Base-by-base conservation (phyloP, 2,113 vertebrate species). In the Astur gentilis region DNA sequence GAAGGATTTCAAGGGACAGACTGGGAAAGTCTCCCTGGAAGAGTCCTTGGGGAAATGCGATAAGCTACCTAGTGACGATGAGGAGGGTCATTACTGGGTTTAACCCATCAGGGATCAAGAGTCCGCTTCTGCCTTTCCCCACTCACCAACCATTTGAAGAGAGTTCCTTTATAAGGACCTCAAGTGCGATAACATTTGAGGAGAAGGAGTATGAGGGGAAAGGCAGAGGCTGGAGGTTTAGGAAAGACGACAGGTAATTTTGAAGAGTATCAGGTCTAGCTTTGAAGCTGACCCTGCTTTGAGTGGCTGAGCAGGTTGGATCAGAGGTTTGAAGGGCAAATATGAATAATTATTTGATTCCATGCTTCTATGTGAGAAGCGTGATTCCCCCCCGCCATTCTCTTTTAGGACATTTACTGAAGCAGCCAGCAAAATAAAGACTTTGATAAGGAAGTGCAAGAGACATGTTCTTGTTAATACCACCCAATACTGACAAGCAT, bases 241-340 rank as follows among this genome's bases (percentile, higher is more conserved):
- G 27, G 60, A 44, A 93, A 36, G 60, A 58, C 57, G 87, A 40
- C 12, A 79, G n/a, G 44, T 40, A 23, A 57, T 65, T 80, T 69
- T 72, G 72, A 77, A 94, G 36, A 80, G 44, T 23, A 61, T 6
- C 19, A 54, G 19, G 23, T 77, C 60, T 75, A 80, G 18, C 49
- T 95, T 83, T 93, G 76, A 83, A 83, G 26, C 11, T 61, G 55
- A 65, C 32, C 8, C 42, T 82, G 16, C 27, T 78, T 22, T 78
- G 26, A 84, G 12, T 3, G 1, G 27, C 6, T 1, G 16, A 42
- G 22, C 1, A 2, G 52, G 3, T 38, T 80, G 52, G 14, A 67
- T 80, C 31, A 67, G 42, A 47, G 34, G 11, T 25, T 66, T 87
- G 52, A 71, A 78, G 21, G 14, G 19, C 7, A 88, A 72, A 32